Evolutionary conservation across 2,888 invertebrate genomes (phyloP).

Genomic region (Lepidonotus clava): DNA sequence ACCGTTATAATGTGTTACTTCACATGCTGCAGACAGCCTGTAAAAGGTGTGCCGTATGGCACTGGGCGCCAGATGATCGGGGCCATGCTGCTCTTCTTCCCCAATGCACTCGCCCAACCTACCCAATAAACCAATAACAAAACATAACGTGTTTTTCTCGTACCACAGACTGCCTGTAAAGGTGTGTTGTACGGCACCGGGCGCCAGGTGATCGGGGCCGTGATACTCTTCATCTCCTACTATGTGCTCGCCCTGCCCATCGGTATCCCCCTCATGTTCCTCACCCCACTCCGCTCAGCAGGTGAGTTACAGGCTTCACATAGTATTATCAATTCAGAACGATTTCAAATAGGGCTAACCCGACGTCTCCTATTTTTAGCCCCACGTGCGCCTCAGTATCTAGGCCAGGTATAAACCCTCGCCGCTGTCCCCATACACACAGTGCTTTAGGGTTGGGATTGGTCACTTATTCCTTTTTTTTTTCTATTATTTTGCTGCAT

Average conservation of each 20-base stretch:
- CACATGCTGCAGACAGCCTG: conserved; percentile 57
- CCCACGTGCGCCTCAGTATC: too few relatives aligned
- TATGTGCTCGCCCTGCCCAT: conserved; percentile 63
- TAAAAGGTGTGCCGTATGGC: conserved; percentile 61
- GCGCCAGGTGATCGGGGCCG: conserved; percentile 61
- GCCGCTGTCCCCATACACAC: background rate
- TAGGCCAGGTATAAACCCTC: background rate
- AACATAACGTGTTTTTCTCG: too few relatives aligned
- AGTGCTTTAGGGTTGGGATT: background rate
- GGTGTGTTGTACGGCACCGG: conserved; percentile 63
- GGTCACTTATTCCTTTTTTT: too few relatives aligned
- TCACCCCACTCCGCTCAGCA: conserved; percentile 55
- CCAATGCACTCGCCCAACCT: conserved; percentile 62
- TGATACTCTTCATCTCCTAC: conserved; percentile 61
- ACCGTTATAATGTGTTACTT: too few relatives aligned
- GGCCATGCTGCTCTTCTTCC: conserved; percentile 60
- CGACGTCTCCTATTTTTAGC: too few relatives aligned
- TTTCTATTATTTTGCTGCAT: too few relatives aligned
- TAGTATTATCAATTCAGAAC: background rate
- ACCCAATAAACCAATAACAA: too few relatives aligned
- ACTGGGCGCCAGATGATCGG: conserved; percentile 63
- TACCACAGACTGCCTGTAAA: conserved; percentile 56
- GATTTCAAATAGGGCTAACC: too few relatives aligned
- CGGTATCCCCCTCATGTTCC: conserved; percentile 63
- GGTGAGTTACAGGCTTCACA: conserved; percentile 29